Percentiles rank a stretch among this genome's conserved stretches.
Conservation (phyloP, 2,888 invertebrate species). For the Hoplodrina blanda region DNA sequence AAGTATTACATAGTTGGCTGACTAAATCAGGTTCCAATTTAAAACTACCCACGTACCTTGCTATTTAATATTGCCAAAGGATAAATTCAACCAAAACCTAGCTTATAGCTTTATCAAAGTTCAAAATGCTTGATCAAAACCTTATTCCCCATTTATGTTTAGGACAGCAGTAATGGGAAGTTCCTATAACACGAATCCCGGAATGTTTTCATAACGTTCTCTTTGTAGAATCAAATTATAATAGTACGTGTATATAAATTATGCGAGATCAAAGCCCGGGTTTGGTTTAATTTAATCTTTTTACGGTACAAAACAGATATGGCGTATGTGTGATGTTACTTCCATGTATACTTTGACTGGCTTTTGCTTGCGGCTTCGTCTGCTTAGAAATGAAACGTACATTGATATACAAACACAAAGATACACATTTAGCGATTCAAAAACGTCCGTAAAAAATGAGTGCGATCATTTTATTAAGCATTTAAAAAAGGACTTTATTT, state of each 20-base stretch:
- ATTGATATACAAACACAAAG: too few relatives aligned
- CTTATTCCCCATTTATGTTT: conserved; percentile 40
- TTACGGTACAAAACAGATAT: conserved; percentile 55
- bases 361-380: too few relatives aligned
- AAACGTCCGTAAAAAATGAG: too few relatives aligned
- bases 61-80: conserved; percentile 19
- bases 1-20: too few relatives aligned
- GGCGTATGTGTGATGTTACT: conserved; percentile 38
- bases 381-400: too few relatives aligned
- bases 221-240: conserved; percentile 64
- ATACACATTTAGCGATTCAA: too few relatives aligned
- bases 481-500: too few relatives aligned
- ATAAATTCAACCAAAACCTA: conserved; percentile 23
- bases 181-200: conserved; percentile 37
- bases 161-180: conserved; percentile 48
- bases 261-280: conserved; percentile 65
- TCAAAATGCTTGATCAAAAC: conserved; percentile 46
- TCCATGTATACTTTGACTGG: conserved; percentile 37
- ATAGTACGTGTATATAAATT: conserved; percentile 62
- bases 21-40: neutral
- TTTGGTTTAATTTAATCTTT: conserved; percentile 65
- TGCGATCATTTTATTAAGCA: too few relatives aligned
- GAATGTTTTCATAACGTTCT: conserved; percentile 53
- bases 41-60: neutral
- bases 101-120: conserved; percentile 23